Percentiles rank a stretch among this genome's conserved stretches.
Evolutionary conservation across 2,797 vertebrate species (phyloP).

Genomic region (Hafferia zeledoni): DNA sequence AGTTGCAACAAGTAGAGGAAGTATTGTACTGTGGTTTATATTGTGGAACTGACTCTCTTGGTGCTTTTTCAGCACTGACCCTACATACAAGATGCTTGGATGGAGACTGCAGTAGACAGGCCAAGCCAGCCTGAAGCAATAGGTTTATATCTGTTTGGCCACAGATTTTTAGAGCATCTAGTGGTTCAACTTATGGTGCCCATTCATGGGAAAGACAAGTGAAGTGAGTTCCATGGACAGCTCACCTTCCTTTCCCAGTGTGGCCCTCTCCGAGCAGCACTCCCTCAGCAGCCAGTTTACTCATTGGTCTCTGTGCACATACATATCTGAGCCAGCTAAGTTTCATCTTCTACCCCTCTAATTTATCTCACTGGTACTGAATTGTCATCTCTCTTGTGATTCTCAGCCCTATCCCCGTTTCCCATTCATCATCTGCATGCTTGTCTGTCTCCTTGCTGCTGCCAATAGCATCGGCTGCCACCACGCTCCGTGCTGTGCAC

Average conservation of each 20-base stretch:
- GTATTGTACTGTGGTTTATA: background rate
- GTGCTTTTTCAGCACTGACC: background rate
- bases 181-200: background rate
- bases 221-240: background rate
- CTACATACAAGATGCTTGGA: accelerated
- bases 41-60: background rate
- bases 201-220: accelerated
- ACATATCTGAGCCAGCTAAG: background rate
- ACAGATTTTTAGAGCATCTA: background rate
- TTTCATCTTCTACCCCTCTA: background rate
- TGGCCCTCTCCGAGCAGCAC: accelerated
- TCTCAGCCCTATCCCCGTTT: background rate
- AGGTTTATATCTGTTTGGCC: background rate
- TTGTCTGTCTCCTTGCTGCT: background rate
- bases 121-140: background rate
- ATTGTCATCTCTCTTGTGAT: background rate
- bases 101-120: background rate
- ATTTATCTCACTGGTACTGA: slow-evolving; percentile 25
- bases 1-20: background rate
- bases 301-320: background rate
- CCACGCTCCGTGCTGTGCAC: background rate
- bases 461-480: background rate
- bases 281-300: background rate
- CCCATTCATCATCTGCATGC: background rate
- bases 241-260: background rate